These are phyloP conservation scores for Echinarachnius parma DNA, from an alignment of 53 echinoderm and acorn worm species.

Conservation along the genomic window DNA sequence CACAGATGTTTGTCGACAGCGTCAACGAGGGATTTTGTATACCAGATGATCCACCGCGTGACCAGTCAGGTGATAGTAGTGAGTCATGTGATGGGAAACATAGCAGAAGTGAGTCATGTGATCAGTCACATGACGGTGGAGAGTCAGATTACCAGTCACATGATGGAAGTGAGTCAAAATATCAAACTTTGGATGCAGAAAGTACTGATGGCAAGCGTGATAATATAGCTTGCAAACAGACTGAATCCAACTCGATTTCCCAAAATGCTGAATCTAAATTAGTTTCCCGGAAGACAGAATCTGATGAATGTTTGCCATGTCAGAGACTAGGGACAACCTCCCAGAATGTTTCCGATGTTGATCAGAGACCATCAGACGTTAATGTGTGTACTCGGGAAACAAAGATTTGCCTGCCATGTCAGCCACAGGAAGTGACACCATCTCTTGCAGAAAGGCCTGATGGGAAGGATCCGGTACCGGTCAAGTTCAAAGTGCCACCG, in stretches of 20 bases:
- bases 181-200: too few species aligned
- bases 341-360: not conserved
- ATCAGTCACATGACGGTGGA: not conserved
- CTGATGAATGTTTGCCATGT: constrained; percentile 9
- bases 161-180: too few species aligned
- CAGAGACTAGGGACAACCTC: not conserved
- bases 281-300: too few species aligned
- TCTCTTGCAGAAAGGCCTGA: not conserved
- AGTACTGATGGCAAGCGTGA: too few species aligned
- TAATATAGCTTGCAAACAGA: too few species aligned
- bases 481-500: constrained; percentile 76
- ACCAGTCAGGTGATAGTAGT: not conserved
- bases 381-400: not conserved
- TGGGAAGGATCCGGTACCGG: constrained; percentile 13
- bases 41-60: constrained; percentile 8
- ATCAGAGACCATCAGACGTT: not conserved
- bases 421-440: not conserved
- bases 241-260: too few species aligned
- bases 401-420: constrained; percentile 23
- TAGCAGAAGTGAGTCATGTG: not conserved
- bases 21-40: constrained; percentile 33
- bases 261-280: too few species aligned
- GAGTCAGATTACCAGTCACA: not conserved
- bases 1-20: constrained; percentile 37
- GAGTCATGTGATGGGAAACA: not conserved